phyloP scores from a whole-genome alignment of 2,888 invertebrate genomes.

The Acleris laterana region DNA sequence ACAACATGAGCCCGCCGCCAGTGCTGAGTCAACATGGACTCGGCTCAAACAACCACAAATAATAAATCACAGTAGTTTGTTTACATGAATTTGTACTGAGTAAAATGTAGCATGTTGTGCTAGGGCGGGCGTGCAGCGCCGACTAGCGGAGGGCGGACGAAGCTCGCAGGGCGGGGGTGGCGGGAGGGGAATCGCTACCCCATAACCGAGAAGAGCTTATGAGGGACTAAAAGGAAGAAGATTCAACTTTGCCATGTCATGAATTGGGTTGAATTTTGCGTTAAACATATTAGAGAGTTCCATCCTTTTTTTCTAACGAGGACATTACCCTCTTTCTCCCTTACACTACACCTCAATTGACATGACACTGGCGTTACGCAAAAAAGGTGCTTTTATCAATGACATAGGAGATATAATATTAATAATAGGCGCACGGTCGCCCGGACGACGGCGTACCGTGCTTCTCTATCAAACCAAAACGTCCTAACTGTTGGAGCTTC shows the following conservation, averaged over 20 bases:
- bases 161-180: slow-evolving; percentile 65
- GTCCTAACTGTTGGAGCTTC: too few relatives aligned
- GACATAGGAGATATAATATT: slow-evolving; percentile 74
- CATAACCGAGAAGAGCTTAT: too few relatives aligned
- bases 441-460: slow-evolving; percentile 45
- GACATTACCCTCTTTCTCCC: slow-evolving; percentile 53
- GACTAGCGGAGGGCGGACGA: slow-evolving; percentile 71
- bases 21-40: slow-evolving; percentile 48
- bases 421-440: slow-evolving; percentile 42
- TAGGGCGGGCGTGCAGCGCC: slow-evolving; percentile 78
- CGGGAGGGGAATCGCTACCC: slow-evolving; percentile 51
- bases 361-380: slow-evolving; percentile 66
- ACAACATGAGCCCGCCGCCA: slow-evolving; percentile 30
- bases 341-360: slow-evolving; percentile 68
- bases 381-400: slow-evolving; percentile 81
- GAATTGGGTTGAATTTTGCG: too few relatives aligned
- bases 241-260: too few relatives aligned
- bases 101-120: slow-evolving; percentile 67
- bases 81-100: slow-evolving; percentile 71
- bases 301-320: too few relatives aligned
- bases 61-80: slow-evolving; percentile 70
- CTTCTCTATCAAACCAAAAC: too few relatives aligned
- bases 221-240: too few relatives aligned
- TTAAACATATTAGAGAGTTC: too few relatives aligned
- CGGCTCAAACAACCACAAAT: slow-evolving; percentile 43